These are phyloP conservation scores for Phycodurus eques DNA, from an alignment of 2,113 vertebrate genomes.

Conservation along the genomic window DNA sequence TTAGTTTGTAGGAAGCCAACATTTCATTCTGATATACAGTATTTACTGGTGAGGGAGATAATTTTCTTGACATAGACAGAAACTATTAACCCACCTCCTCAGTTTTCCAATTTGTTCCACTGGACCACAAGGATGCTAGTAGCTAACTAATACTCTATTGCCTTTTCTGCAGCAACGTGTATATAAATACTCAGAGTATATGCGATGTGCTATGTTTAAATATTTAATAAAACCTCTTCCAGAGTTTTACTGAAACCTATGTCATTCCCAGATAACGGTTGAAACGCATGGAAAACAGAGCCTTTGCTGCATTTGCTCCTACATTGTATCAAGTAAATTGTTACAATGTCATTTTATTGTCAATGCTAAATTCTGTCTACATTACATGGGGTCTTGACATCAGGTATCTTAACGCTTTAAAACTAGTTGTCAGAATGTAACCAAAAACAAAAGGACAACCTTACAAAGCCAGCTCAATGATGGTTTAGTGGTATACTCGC, in stretches of 20 bases:
- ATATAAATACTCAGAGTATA: background rate
- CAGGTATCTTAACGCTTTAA: too few species aligned
- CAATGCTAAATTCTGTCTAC: too few species aligned
- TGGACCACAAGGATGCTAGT: conserved; percentile 17
- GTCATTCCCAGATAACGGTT: background rate
- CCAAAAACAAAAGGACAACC: too few species aligned
- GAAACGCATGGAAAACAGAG: background rate
- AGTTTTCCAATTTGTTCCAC: conserved; percentile 22
- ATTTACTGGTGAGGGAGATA: conserved; percentile 17
- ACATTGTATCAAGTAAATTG: background rate
- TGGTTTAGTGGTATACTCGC: too few species aligned
- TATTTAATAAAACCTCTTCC: background rate
- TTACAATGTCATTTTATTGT: too few species aligned
- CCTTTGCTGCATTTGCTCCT: background rate
- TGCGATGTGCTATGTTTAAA: background rate
- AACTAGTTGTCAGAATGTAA: too few species aligned
- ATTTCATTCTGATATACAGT: conserved; percentile 9
- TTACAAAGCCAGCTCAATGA: background rate
- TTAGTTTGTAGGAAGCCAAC: conserved; percentile 17
- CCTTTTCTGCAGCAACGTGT: conserved; percentile 16
- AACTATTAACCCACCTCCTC: conserved; percentile 17
- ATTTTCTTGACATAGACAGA: conserved; percentile 24
- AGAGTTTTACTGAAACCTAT: background rate
- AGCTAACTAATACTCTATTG: background rate
- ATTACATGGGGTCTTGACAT: too few species aligned